These are phyloP conservation scores for Lysandra bellargus DNA, from an alignment of 2,888 invertebrate genomes.

Conservation along the genomic window DNA sequence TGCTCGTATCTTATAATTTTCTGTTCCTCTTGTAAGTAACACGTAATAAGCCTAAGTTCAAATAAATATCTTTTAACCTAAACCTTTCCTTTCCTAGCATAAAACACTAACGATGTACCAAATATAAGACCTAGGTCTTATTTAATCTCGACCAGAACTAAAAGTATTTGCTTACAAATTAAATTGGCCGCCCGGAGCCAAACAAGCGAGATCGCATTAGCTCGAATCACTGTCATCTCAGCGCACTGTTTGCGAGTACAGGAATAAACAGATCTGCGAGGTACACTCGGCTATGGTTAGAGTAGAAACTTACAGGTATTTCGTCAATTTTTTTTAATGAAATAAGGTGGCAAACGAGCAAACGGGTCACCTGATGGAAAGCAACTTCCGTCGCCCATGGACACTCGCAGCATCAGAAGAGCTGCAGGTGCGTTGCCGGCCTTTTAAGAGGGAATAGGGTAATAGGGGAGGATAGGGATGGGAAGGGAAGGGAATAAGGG, in stretches of 20 bases:
- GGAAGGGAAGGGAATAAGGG: too few species aligned
- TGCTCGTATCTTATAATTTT: too few species aligned
- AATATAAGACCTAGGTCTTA: background rate
- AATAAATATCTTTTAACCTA: background rate
- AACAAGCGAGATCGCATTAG: constrained; percentile 18
- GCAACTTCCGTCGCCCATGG: too few species aligned
- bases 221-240: constrained; percentile 27
- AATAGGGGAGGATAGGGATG: too few species aligned
- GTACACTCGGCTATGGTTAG: background rate
- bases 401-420: too few species aligned
- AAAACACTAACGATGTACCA: background rate
- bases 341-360: too few species aligned
- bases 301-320: background rate
- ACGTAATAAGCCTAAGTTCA: background rate
- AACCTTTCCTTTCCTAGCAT: background rate
- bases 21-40: background rate
- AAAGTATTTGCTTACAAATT: constrained; percentile 31
- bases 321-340: too few species aligned
- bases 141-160: background rate
- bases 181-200: constrained; percentile 21
- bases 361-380: too few species aligned
- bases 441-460: too few species aligned
- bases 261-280: constrained; percentile 37
- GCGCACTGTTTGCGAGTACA: constrained; percentile 19
- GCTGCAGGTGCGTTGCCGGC: too few species aligned